Percentiles rank a stretch among this genome's conserved stretches.
These are phyloP conservation scores for Riparia riparia DNA, from an alignment of 2,113 vertebrate species.

Conservation along the genomic window DNA sequence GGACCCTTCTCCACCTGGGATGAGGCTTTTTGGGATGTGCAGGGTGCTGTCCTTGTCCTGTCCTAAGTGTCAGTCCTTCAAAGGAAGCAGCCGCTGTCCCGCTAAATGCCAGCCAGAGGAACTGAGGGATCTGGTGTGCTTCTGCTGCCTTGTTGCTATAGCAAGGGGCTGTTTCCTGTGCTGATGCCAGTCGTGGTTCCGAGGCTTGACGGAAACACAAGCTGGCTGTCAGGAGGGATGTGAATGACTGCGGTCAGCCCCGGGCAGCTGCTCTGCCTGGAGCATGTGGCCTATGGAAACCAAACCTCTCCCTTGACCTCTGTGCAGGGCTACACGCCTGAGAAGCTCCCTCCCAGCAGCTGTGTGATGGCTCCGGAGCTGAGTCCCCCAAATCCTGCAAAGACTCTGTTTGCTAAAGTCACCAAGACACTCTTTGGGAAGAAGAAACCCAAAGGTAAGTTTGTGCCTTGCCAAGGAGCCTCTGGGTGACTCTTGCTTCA, in stretches of 20 bases:
- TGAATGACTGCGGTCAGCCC: not conserved
- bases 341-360: constrained; percentile 91
- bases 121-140: not conserved
- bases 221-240: constrained; percentile 31
- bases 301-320: not conserved
- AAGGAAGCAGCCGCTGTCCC: not conserved
- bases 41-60: not conserved
- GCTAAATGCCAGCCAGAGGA: not conserved
- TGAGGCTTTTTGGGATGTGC: not conserved
- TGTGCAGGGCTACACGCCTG: constrained; percentile 90
- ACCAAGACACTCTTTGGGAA: constrained; percentile 94
- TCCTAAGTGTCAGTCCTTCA: not conserved
- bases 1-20: not conserved
- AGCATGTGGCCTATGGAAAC: not conserved
- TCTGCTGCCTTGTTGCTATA: not conserved
- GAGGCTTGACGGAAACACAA: not conserved
- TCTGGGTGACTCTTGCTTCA: not conserved
- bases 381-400: constrained; percentile 90
- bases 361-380: constrained; percentile 92
- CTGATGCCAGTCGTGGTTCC: not conserved
- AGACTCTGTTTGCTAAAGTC: constrained; percentile 93
- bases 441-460: constrained; percentile 89
- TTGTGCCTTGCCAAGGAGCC: not conserved
- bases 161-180: not conserved
- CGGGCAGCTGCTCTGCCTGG: not conserved